A percentile compares a stretch with the other conserved stretches of the same genome.
These are phyloP conservation scores for Sylvietta virens DNA, from an alignment of 2,113 vertebrate genomes.

Conservation along the genomic window DNA sequence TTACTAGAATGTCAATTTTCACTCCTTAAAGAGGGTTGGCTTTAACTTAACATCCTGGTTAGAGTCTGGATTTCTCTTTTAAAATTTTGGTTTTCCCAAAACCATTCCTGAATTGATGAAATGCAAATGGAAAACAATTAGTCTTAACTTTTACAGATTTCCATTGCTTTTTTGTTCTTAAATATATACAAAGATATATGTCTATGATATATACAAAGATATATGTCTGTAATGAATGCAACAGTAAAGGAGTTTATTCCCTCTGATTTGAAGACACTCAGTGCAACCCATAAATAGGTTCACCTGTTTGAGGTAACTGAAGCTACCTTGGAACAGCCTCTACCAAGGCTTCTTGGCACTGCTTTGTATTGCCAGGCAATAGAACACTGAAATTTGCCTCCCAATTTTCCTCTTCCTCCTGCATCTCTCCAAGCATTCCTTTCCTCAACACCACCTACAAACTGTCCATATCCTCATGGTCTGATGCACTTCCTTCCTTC, in stretches of 20 bases:
- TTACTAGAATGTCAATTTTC: neutral
- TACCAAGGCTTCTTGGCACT: neutral
- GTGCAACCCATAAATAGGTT: neutral
- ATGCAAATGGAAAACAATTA: neutral
- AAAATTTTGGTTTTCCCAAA: neutral
- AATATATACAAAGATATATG: neutral
- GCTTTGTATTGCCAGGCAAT: neutral
- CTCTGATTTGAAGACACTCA: neutral
- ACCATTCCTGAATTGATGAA: neutral
- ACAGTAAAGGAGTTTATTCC: neutral
- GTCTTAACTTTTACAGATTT: neutral
- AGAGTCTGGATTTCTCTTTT: neutral
- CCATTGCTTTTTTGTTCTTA: neutral
- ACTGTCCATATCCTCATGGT: neutral
- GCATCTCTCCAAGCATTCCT: neutral
- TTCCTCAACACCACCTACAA: neutral
- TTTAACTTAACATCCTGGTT: neutral
- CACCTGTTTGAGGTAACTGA: neutral
- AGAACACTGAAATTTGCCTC: neutral
- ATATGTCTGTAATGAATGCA: neutral
- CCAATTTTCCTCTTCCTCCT: neutral
- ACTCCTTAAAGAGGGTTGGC: neutral
- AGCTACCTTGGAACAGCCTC: neutral
- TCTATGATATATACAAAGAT: neutral
- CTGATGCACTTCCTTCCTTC: neutral